Evolutionary conservation across 2,888 invertebrate genomes (phyloP), one percentile per base, ranked within the genome.

Genomic region (Drepana falcataria): DNA sequence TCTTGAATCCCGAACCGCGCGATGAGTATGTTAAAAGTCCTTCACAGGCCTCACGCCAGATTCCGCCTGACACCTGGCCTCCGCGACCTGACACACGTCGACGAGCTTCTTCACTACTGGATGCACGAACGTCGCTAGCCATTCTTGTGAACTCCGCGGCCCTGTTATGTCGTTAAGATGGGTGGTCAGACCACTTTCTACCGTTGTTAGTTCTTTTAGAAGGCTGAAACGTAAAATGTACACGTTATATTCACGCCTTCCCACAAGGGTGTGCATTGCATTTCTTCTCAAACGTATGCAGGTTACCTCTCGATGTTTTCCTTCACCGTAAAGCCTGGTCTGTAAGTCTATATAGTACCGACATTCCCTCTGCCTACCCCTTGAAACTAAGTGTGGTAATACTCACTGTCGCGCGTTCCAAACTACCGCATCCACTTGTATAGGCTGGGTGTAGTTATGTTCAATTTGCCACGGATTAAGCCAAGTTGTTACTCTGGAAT

Each of bases 391-490:
- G 40, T 33, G 49, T 40, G 49, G 53, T 48, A 56, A 35, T 35
- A 90, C 93, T 92, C 75, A 95, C 95, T 92, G 89, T 49, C 89
- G 87, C 4, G 94, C 90, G 2, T 86, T 83, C n/a, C 87, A 87
- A 5, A 92, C 75, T 7, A 95, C 87, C 47, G 91, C 91, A 57
- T 93, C 92, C 3, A 94, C 59, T 51, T 91, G 78, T 81, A 92
- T 65, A 79, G 94, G 93, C 67, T 93, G 94, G 0, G 93, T 94
- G 68, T 92, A 94, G 59, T 91, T 92, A 58, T 92, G 92, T 48
- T 91, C 84, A n/a, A 94, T 79, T 77, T 95, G 95, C 95, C 95
- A 95, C 0, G 92, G 91, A 73, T 95, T 95, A 79, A 95, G 80
- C 95, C 95, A 95, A 0, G 94, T 93, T 44, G 90, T 82, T 52